Evolutionary conservation across 2,797 vertebrate genomes (phyloP).

Genomic region (Platalea minor): DNA sequence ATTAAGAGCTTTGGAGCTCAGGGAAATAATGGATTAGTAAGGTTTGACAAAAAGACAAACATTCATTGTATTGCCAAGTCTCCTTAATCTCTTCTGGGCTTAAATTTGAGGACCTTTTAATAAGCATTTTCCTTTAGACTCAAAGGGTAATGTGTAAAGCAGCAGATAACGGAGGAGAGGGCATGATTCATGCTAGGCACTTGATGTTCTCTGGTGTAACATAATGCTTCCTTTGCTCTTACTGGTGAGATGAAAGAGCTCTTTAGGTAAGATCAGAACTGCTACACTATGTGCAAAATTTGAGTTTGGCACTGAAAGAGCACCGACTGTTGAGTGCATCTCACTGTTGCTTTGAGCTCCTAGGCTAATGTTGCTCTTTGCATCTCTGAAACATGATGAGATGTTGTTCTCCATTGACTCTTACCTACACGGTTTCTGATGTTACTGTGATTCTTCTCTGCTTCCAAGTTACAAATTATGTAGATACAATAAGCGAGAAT

Average conservation of each 20-base stretch:
- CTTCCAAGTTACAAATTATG: background rate
- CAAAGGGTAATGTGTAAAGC: background rate
- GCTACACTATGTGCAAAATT: background rate
- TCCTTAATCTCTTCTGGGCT: constrained; percentile 64
- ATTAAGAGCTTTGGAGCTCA: constrained; percentile 50
- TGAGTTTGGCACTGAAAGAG: background rate
- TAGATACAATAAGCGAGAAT: background rate
- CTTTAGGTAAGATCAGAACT: background rate
- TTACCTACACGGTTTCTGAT: background rate
- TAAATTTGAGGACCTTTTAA: constrained; percentile 58
- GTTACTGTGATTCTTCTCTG: background rate
- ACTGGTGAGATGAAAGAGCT: background rate
- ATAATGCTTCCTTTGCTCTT: background rate
- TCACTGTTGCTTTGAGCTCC: background rate
- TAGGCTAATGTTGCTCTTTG: background rate
- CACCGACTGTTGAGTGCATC: background rate
- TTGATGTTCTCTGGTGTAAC: constrained; percentile 1
- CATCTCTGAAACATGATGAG: background rate
- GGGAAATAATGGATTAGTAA: constrained; percentile 60
- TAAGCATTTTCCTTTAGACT: constrained; percentile 46
- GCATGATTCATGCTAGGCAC: background rate
- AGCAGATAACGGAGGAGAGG: constrained; percentile 4
- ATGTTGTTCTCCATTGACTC: background rate
- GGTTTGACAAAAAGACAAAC: constrained; percentile 59
- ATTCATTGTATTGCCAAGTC: constrained; percentile 52